Evolutionary conservation across 2,888 invertebrate species (phyloP).

Genomic region (Cordilura impudica): DNA sequence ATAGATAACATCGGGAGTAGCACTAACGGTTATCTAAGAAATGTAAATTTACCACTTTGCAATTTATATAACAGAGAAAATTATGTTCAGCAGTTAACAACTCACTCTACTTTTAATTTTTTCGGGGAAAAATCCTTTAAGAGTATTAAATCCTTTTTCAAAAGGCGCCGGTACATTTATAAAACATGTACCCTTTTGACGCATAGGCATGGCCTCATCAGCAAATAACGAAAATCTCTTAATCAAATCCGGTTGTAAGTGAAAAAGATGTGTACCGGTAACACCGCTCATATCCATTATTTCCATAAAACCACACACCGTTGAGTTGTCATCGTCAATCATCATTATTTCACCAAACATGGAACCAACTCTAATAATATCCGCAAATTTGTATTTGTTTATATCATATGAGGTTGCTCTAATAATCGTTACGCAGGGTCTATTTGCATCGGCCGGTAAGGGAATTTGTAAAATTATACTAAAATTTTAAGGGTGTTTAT

Average conservation of each 20-base stretch:
- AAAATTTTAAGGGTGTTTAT: neutral
- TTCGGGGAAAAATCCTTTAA: slow-evolving; percentile 82
- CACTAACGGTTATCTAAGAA: slow-evolving; percentile 80
- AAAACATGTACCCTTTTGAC: slow-evolving; percentile 82
- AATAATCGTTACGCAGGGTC: slow-evolving; percentile 79
- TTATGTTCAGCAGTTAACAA: too few relatives aligned
- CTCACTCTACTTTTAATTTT: slow-evolving; percentile 82
- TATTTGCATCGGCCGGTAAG: slow-evolving; percentile 75
- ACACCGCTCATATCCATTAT: slow-evolving; percentile 81
- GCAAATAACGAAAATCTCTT: slow-evolving; percentile 81
- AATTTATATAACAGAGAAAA: neutral
- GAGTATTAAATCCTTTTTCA: slow-evolving; percentile 80
- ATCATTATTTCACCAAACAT: slow-evolving; percentile 83
- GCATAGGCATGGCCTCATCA: slow-evolving; percentile 82
- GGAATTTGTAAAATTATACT: slow-evolving; percentile 74
- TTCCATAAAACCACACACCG: slow-evolving; percentile 79
- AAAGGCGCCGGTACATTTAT: slow-evolving; percentile 82
- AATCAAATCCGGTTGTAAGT: slow-evolving; percentile 81
- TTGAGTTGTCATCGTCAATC: slow-evolving; percentile 82
- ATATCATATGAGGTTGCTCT: slow-evolving; percentile 80
- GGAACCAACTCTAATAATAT: slow-evolving; percentile 80
- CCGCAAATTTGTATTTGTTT: slow-evolving; percentile 78
- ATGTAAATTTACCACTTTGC: neutral
- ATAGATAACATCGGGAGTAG: slow-evolving; percentile 80
- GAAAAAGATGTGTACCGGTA: slow-evolving; percentile 80